Evolutionary conservation across 2,797 vertebrate genomes (phyloP), one percentile per base, ranked within the genome.

Genomic region (Tapirus indicus): DNA sequence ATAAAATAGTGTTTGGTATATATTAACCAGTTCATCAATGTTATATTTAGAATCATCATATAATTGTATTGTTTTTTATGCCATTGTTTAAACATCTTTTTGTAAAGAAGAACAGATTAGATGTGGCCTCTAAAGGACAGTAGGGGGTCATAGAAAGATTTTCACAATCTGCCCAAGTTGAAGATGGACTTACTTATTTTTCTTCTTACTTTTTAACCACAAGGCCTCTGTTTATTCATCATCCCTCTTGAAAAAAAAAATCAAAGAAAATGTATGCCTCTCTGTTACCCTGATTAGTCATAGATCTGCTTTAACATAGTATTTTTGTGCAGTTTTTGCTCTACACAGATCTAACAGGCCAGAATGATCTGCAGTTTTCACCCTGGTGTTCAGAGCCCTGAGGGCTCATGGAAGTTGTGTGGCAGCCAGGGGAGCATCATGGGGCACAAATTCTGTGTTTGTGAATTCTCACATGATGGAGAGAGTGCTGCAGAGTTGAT

Each of bases 71-170:
- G 62, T n/a, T 60, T 96, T 92, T 90, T 69, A n/a, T n/a, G 32
- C 54, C 41, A 25, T 66, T 62, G 44, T 41, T 35, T 68, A 20
- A 18, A 11, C 1, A 17, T 52, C 66, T 89, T 80, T 94, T 41
- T 25, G 6, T 93, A 6, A 4, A 6, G 38, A 88, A 83, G 77
- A 95, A 35, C 9, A 38, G n/a, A 44, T 68, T 60, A 64, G 64
- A 85, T 83, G 21, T 47, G 74, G 77, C 98, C 98, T 98, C 98
- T 98, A 98, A 98, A 98, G 98, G 98, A 95, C 98, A 98, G 97
- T 98, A 87, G 97, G 97, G 97, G 96, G 92, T 98, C 97, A 96
- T 11, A 60, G 97, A 84, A 84, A 98, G 94, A 58, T 27, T 35
- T 62, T 77, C 83, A 0, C 41, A 49, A 0, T 56, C 56, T 62